Conservation (phyloP, 2,888 invertebrate species). For the Sarcophaga rosellei region DNA sequence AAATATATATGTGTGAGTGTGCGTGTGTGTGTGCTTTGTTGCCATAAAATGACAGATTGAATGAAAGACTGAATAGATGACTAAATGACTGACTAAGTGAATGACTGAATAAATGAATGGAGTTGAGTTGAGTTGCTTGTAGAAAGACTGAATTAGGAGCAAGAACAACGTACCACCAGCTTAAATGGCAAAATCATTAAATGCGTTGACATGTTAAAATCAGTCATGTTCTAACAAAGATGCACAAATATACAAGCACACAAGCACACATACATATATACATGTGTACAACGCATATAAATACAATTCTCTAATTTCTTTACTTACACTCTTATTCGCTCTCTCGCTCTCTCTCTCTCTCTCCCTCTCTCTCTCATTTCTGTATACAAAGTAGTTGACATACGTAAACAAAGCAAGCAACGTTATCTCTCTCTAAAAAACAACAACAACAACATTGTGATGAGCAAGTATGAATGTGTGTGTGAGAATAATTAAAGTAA, state of each 20-base stretch:
- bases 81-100: conserved; percentile 10
- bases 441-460: background rate
- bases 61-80: background rate
- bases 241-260: background rate
- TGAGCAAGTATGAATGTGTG: background rate
- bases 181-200: conserved; percentile 44
- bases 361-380: too few relatives aligned
- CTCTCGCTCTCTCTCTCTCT: too few relatives aligned
- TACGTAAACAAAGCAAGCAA: conserved; percentile 4
- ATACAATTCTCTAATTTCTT: background rate
- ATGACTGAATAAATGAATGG: conserved; percentile 26
- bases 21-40: background rate
- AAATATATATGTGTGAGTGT: background rate
- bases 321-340: background rate
- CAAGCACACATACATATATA: background rate
- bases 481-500: conserved; percentile 49
- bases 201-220: conserved; percentile 53
- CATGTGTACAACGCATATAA: background rate
- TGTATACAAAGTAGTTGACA: conserved; percentile 1
- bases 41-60: background rate
- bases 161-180: conserved; percentile 20
- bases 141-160: conserved; percentile 37
- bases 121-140: conserved; percentile 9
- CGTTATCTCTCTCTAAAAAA: background rate
- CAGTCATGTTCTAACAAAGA: conserved; percentile 28